phyloP scores from a whole-genome alignment of 2,113 vertebrate species.

The Corapipo altera region DNA sequence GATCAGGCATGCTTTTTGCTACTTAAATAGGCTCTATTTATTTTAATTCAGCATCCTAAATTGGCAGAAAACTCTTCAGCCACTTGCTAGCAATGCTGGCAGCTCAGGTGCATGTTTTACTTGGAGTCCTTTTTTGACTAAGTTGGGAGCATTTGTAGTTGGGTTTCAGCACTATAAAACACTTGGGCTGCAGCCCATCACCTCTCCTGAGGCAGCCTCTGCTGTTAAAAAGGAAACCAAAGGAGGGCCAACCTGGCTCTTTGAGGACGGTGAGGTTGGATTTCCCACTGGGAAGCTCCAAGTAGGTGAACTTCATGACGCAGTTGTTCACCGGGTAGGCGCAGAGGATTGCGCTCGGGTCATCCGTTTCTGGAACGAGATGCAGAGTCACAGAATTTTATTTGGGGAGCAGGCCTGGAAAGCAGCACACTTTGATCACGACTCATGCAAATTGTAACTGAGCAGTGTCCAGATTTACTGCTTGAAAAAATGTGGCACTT shows the following conservation, averaged over 20 bases:
- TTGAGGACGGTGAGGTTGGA: conserved; percentile 88
- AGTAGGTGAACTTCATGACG: conserved; percentile 95
- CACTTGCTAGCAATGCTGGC: not conserved
- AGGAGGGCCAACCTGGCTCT: conserved; percentile 83
- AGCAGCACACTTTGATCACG: not conserved
- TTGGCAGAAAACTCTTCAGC: not conserved
- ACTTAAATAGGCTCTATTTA: not conserved
- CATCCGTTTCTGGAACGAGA: conserved; percentile 79
- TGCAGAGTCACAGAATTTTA: not conserved
- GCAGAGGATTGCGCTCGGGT: conserved; percentile 82
- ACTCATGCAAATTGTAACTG: not conserved
- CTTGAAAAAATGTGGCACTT: not conserved
- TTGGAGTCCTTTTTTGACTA: not conserved
- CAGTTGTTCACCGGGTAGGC: conserved; percentile 91
- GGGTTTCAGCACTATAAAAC: not conserved
- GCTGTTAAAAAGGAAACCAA: not conserved
- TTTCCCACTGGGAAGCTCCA: conserved; percentile 86
- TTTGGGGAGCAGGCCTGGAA: not conserved
- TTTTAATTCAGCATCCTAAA: not conserved
- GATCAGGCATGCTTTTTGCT: not conserved
- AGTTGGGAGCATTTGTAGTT: not conserved
- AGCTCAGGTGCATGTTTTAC: not conserved
- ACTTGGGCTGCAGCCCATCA: not conserved
- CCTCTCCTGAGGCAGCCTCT: not conserved
- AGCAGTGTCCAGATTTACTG: not conserved